Base-by-base conservation (phyloP, 1,140 invertebrate species). In the Xylocopa sonorina region DNA sequence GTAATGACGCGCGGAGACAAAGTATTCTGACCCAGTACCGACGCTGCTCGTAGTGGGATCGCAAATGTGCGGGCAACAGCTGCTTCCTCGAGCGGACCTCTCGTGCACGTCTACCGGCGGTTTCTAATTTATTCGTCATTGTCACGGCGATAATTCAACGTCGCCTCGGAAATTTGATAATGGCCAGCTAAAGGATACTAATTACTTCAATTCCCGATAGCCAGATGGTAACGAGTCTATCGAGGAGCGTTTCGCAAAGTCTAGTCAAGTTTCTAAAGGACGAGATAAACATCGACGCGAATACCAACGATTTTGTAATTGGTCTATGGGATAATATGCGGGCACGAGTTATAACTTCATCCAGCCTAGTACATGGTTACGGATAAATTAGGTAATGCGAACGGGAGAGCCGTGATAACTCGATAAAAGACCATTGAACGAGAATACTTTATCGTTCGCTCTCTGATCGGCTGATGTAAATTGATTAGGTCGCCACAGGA, bases 331-430 rank as follows among this genome's bases (percentile, higher is more conserved):
- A n/a, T n/a, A n/a, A n/a, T 58, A 66, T 29, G 6, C 10, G 27
- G 16, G 3, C 9, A n/a, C 34, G 64, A 24, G 57, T 82, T 82
- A 82, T 71, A 75, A 83, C 82, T 83, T 83, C 80, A 82, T 83
- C 62, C 29, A 24, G 55, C n/a, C n/a, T n/a, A n/a, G 24, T 51
- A 38, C 53, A 51, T 16, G 9, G 29, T 34, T 14, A 55, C 21
- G 43, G 16, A 21, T 63, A 41, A 67, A 55, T 34, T 38, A 48
- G 34, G 24, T 9, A 43, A 55, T 27, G 60, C 21, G 24, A 66
- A 12, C 24, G 21, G 24, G 64, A 77, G 69, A 43, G 38, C 27
- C 53, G 75, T 77, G 64, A 77, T 69, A 77, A 29, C 53, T 7
- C 24, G 43, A 53, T 58, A n/a, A 58, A 69, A 77, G 29, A 32